These are phyloP conservation scores for Pogona vitticeps DNA, from an alignment of 2,113 vertebrate species.

Conservation along the genomic window DNA sequence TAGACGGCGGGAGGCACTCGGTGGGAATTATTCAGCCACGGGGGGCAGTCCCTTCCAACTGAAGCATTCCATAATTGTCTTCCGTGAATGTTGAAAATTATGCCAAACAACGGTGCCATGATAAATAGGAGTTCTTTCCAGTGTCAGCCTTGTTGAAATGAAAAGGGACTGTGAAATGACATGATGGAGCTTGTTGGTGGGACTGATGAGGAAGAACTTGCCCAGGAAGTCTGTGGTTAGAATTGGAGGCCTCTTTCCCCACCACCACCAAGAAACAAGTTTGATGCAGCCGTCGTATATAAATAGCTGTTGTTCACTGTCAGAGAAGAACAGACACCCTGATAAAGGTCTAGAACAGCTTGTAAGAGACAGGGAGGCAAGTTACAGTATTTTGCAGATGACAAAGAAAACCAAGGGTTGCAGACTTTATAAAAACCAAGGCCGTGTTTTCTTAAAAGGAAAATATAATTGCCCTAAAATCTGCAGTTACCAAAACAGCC, in stretches of 20 bases:
- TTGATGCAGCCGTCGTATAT: background rate
- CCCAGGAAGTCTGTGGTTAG: background rate
- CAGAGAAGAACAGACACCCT: background rate
- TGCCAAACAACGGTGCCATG: background rate
- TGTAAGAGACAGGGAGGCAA: background rate
- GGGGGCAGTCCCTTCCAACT: no score
- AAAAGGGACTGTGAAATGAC: background rate
- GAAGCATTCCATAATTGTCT: background rate
- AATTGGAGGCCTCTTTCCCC: background rate
- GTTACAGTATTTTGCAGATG: background rate
- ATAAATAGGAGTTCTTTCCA: no score
- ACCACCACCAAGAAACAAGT: background rate
- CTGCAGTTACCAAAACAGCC: background rate
- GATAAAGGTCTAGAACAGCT: background rate
- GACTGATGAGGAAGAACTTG: background rate
- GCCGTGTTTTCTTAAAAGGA: background rate
- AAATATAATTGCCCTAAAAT: background rate
- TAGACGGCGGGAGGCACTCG: no score
- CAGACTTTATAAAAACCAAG: background rate
- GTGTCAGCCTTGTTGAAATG: background rate
- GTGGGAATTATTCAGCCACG: no score
- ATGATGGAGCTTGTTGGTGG: background rate
- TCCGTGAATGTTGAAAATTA: slow-evolving; percentile 26
- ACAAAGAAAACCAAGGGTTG: background rate
- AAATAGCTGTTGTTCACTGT: background rate